Evolutionary conservation across 2,888 invertebrate species (phyloP), one percentile per base, ranked within the genome.

Genomic region (Synanthedon myopaeformis): DNA sequence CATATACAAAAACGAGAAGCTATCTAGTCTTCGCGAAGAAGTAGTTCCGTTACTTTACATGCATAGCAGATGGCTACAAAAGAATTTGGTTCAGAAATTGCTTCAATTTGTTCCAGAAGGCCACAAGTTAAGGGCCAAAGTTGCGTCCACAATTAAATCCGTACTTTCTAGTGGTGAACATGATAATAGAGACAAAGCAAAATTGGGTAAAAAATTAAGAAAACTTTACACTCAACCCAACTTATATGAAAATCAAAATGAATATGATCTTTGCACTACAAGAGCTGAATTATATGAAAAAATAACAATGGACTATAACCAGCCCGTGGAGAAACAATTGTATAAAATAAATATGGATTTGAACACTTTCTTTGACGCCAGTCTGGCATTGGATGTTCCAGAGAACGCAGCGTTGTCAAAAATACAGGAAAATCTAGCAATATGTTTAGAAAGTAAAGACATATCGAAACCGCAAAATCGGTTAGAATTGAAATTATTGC

Each of bases 31-130:
- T 49, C 79, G 84, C 57, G 81, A 90, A 52, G 89, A 90, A 56
- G 77, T 91, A 1, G 75, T 91, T 49, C 89, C 90, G n/a, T 82
- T 91, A 52, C 66, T 94, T 0, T 85, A 90, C 59, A 82, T 93
- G 11, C 93, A 94, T 68, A 92, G 91, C 63, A 92, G 91, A 72
- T 95, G 94, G 94, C 70, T 94, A 42, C 76, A 89, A 14, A 94
- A 94, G 69, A 87, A 90, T 74, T 76, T 91, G 23, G 65, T 92
- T 2, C 67, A 69, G 41, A 69, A 69, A 52, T 56, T 86, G 23
- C 74, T 72, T 42, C 69, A 67, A 48, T 52, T 69, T 12, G 55
- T 72, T n/a, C 62, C 70, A 4, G 54, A 57, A 6, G 66, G 68
- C 50, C 55, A 64, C 13, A 56, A 57, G 51, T 42, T 72, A 4